Evolutionary conservation across 2,797 vertebrate species (phyloP).

Genomic region (Echiichthys vipera): DNA sequence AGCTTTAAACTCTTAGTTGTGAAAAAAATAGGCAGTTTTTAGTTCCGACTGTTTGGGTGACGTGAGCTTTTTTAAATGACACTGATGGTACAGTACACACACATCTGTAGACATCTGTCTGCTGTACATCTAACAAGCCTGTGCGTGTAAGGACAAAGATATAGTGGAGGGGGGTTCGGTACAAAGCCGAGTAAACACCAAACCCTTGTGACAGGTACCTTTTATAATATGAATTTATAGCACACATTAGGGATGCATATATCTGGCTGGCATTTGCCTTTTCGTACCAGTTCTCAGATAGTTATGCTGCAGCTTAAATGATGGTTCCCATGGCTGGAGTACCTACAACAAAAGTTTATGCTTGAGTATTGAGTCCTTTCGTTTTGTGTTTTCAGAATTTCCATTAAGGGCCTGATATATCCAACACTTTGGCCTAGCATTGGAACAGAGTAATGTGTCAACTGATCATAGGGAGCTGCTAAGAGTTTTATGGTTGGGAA

Average conservation of each 20-base stretch:
- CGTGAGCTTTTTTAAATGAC: constrained; percentile 45
- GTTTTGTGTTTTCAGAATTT: constrained; percentile 19
- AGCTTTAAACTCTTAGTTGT: neutral
- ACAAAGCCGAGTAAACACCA: no score
- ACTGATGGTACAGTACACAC: constrained; percentile 50
- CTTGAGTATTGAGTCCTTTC: neutral
- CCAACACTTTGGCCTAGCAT: neutral
- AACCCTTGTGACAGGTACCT: constrained; percentile 55
- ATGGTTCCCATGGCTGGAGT: constrained; percentile 4
- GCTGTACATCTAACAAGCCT: constrained; percentile 54
- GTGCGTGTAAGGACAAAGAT: constrained; percentile 4
- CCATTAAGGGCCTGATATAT: constrained; percentile 3
- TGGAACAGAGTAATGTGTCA: constrained; percentile 44
- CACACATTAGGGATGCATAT: constrained; percentile 48
- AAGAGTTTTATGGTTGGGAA: constrained; percentile 32
- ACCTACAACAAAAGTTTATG: constrained; percentile 12
- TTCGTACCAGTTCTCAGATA: constrained; percentile 22
- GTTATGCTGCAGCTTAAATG: constrained; percentile 16
- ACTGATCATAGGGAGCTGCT: constrained; percentile 39
- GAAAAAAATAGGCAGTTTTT: constrained; percentile 22
- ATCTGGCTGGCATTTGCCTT: constrained; percentile 33
- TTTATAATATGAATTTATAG: constrained; percentile 56
- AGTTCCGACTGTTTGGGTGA: constrained; percentile 25
- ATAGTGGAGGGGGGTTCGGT: constrained; percentile 25
- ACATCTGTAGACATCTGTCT: constrained; percentile 45